Percentiles rank a stretch among this genome's conserved stretches.
Evolutionary conservation across 2,113 vertebrate species (phyloP).

Genomic region (Brachirus orientalis): DNA sequence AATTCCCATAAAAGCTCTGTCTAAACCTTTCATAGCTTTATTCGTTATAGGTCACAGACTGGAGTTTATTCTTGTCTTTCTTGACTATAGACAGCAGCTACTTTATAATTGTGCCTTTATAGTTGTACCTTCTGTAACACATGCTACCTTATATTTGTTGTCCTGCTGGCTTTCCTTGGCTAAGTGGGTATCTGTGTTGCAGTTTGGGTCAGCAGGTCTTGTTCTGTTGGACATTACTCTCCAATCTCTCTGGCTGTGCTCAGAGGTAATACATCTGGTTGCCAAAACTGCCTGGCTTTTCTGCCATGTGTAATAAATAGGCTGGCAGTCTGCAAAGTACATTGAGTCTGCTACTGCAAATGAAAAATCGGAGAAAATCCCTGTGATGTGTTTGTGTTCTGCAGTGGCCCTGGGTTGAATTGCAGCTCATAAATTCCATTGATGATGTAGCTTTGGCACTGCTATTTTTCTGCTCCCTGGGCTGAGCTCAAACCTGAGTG

Average conservation of each 20-base stretch:
- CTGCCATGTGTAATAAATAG: constrained; percentile 83
- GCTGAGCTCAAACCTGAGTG: constrained; percentile 63
- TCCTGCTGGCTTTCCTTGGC: constrained; percentile 44
- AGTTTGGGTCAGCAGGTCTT: constrained; percentile 71
- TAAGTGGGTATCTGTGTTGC: constrained; percentile 70
- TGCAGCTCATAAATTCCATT: constrained; percentile 81
- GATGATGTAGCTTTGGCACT: constrained; percentile 81
- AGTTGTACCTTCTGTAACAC: constrained; percentile 42
- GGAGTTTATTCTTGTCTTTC: constrained; percentile 34
- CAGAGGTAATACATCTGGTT: constrained; percentile 76
- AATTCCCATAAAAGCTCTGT: constrained; percentile 56
- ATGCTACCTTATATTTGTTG: constrained; percentile 50
- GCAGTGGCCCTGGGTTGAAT: constrained; percentile 81
- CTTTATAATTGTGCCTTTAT: constrained; percentile 17
- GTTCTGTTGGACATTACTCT: constrained; percentile 71
- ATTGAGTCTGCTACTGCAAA: constrained; percentile 74
- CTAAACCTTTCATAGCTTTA: constrained; percentile 34
- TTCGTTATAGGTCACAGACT: constrained; percentile 44
- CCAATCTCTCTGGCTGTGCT: constrained; percentile 72
- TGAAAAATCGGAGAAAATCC: constrained; percentile 80
- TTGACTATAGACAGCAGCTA: constrained; percentile 32
- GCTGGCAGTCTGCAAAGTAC: constrained; percentile 69
- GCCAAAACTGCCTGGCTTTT: constrained; percentile 78
- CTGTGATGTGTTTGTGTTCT: constrained; percentile 82
- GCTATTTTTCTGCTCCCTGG: constrained; percentile 72